Conservation (phyloP, 2,888 invertebrate species). For the Scotopteryx bipunctaria region DNA sequence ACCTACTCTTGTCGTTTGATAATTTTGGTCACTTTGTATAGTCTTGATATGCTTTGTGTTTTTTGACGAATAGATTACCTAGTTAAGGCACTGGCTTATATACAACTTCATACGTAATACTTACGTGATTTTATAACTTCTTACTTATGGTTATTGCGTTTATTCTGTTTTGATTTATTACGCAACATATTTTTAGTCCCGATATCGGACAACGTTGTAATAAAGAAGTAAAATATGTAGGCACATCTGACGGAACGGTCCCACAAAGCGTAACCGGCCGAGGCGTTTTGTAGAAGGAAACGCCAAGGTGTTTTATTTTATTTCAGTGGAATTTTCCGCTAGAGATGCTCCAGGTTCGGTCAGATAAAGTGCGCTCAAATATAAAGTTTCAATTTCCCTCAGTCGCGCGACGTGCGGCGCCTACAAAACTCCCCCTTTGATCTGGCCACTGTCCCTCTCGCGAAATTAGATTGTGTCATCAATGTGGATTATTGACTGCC, state of each 20-base stretch:
- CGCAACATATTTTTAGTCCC: no score
- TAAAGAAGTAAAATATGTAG: background rate
- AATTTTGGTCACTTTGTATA: no score
- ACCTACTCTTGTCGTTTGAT: no score
- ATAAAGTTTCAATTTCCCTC: constrained; percentile 80
- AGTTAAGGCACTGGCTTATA: no score
- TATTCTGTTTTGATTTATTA: no score
- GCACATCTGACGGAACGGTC: constrained; percentile 3
- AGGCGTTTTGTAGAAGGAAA: constrained; percentile 41
- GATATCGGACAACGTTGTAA: background rate
- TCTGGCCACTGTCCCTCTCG: constrained; percentile 41
- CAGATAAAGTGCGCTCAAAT: constrained; percentile 77
- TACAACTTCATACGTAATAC: no score
- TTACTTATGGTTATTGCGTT: no score
- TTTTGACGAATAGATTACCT: no score
- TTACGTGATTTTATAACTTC: no score
- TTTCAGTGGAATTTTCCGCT: constrained; percentile 67
- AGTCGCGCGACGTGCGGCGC: constrained; percentile 63
- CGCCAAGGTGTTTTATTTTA: constrained; percentile 68
- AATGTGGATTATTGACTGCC: constrained; percentile 38
- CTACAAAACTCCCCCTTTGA: constrained; percentile 60
- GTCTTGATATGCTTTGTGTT: no score
- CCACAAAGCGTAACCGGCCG: constrained; percentile 3
- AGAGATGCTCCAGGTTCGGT: constrained; percentile 64
- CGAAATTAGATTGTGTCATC: constrained; percentile 39